These are phyloP conservation scores for Rhingia rostrata DNA, from an alignment of 2,888 invertebrate genomes.

Conservation along the genomic window DNA sequence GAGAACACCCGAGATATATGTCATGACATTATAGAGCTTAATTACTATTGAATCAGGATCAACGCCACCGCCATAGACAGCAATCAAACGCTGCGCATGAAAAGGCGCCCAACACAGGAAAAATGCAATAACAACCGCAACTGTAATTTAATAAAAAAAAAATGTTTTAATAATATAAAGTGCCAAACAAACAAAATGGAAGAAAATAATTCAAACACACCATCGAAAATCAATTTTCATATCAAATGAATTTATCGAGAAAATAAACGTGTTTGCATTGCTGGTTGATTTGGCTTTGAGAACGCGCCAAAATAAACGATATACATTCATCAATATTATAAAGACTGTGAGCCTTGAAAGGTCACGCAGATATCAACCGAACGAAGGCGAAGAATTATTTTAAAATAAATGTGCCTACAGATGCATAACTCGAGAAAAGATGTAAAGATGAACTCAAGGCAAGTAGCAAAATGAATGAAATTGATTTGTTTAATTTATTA, in stretches of 20 bases:
- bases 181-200: not conserved
- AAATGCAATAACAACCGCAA: constrained; percentile 95
- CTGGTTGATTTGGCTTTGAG: constrained; percentile 14
- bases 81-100: constrained; percentile 94
- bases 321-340: constrained; percentile 7
- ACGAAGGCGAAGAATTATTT: not conserved
- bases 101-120: constrained; percentile 96
- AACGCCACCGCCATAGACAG: constrained; percentile 83
- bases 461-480: too few relatives aligned
- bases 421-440: too few relatives aligned
- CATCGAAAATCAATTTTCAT: not conserved
- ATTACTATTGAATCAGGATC: constrained; percentile 73
- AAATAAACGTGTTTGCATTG: not conserved
- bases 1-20: constrained; percentile 92
- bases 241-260: not conserved
- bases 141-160: constrained; percentile 84
- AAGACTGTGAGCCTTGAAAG: not conserved
- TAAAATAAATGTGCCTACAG: too few relatives aligned
- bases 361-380: not conserved
- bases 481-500: too few relatives aligned
- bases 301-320: constrained; percentile 15
- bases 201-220: not conserved
- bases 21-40: constrained; percentile 82
- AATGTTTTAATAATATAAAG: constrained; percentile 17
- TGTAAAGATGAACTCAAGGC: too few relatives aligned